A percentile compares a stretch with the other conserved stretches of the same genome.
These are phyloP conservation scores for Myopa tessellatipennis DNA, from an alignment of 2,888 invertebrate species.

Conservation along the genomic window DNA sequence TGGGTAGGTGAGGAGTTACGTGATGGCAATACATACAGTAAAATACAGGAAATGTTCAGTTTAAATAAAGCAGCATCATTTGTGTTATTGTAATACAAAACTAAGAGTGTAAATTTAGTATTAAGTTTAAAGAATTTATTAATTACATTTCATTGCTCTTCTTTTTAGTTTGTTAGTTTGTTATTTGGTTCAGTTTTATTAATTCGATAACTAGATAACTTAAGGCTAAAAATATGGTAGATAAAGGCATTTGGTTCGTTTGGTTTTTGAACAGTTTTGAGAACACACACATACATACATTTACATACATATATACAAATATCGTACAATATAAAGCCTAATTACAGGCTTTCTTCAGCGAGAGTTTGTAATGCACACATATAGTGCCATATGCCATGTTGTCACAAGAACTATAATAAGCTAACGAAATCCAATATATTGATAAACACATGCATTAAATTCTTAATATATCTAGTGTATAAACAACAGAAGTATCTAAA, in stretches of 20 bases:
- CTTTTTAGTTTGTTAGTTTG: background rate
- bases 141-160: background rate
- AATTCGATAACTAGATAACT: background rate
- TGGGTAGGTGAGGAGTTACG: constrained; percentile 31
- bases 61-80: background rate
- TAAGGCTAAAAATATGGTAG: constrained; percentile 2
- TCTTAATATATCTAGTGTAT: too few species aligned
- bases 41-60: constrained; percentile 29
- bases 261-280: constrained; percentile 20
- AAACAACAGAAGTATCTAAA: too few species aligned
- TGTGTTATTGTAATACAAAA: background rate
- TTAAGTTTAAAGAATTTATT: background rate
- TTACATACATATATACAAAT: constrained; percentile 3
- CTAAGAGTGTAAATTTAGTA: background rate
- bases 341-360: background rate
- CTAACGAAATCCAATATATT: too few species aligned
- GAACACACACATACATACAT: constrained; percentile 31
- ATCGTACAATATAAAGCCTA: background rate
- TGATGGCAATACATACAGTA: constrained; percentile 24
- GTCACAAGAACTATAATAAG: too few species aligned
- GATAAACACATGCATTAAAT: too few species aligned
- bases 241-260: background rate
- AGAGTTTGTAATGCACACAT: too few species aligned
- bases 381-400: too few species aligned
- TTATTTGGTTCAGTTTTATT: background rate